Base-by-base conservation (phyloP, 2,113 vertebrate genomes). In the Alexandromys fortis region DNA sequence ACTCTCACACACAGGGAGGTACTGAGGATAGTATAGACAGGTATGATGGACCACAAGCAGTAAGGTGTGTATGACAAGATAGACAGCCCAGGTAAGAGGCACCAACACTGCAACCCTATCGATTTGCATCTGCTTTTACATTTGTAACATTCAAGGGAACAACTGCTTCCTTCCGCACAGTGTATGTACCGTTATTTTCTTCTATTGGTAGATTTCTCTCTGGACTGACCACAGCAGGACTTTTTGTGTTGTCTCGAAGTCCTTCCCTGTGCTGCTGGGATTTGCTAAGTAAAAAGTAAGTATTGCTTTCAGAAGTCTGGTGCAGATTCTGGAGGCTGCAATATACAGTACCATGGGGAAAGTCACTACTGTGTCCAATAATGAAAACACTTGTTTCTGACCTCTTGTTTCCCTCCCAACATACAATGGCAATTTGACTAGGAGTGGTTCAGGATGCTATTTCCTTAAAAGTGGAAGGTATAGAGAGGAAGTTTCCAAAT, bases 351-450 rank as follows among this genome's bases (percentile, higher is more conserved):
- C 13, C 16, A 26, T 1, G 7, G 28, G 5, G 28, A 61, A 88
- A 55, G 13, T 17, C 38, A 28, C 5, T 9, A 33, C n/a, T 26
- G 7, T 24, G 77, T 30, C 35, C 11, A 28, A 38, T 33, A 7
- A 65, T 78, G 7, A 90, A 85, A 83, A 73, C 17, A n/a, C 85
- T 63, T 30, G 24, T 89, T 95, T 96, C 89, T 55, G 17, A 19
- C 63, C 82, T 92, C 38, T 82, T 45, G 19, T 75, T 75, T 87
- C 4, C 67, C 42, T 97, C 45, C 61, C 67, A 86, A 72, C 58
- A 72, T 47, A 33, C 78, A 72, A 0, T 55, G 33, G 68, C 22
- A 78, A 77, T 12, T 42, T 86, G 47, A 91, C 52, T 30, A 72
- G 45, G 68, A 49, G 5, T 86, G 63, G 6, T 14, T 42, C 68